Evolutionary conservation across 1,140 invertebrate genomes (phyloP), one percentile per base, ranked within the genome.

Genomic region (Brachionus rubens): DNA sequence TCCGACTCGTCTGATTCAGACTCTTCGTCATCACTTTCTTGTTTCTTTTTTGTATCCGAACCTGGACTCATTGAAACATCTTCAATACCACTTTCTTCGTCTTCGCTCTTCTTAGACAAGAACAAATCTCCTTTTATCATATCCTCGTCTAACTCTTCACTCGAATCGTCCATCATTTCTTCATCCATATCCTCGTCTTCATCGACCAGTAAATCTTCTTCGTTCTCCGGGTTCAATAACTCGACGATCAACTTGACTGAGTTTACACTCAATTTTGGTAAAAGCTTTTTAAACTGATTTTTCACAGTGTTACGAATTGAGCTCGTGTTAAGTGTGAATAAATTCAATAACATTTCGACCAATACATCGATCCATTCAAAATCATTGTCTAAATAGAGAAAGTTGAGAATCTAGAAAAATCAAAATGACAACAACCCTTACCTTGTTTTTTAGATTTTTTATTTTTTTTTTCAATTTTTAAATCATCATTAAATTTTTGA

Each of bases 271-370:
- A 72, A 72, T 16, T 54, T 33, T 19, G 68, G 68, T 33, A 72
- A 14, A 12, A 72, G 14, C 12, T 36, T 72, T 50, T 16, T 72
- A 30, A 72, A 72, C 21, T 72, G 68, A 41, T 36, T 54, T 33
- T 72, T 72, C 9, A 54, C 68, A 9, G 36, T 1, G 14, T 54
- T 54, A 14, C 68, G 5, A 26, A 72, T 54, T 6, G 28, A 26
- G 6, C 16, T 72, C 0, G 46, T 50, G 19, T 48, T 72, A 12
- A 72, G 24, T 33, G 68, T 72, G 12, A 72, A 50, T 33, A 72
- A 41, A 30, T 72, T 72, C 7, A 72, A 28, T 12, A 72, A 6
- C 68, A 72, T 72, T 54, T 72, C 68, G 24, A 72, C 68, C 28
- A 72, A n/a, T 5, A 72, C 68, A 33, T 50, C 46, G 19, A 72